A percentile compares a stretch with the other conserved stretches of the same genome.
phyloP scores from a whole-genome alignment of 2,888 invertebrate genomes.

The Alitta virens region DNA sequence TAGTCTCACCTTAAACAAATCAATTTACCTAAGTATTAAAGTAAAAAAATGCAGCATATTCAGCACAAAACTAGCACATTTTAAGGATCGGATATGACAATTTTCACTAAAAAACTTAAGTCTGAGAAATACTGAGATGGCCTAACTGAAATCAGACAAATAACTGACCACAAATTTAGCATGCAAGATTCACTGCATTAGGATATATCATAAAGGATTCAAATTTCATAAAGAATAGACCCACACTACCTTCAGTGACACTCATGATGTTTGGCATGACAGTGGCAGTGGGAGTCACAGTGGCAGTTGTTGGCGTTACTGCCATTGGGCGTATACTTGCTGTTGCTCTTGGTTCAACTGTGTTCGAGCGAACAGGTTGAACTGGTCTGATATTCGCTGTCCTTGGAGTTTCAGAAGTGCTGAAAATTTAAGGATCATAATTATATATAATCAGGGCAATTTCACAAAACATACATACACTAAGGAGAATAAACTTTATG shows the following conservation, averaged over 20 bases:
- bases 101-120: not conserved
- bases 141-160: too few relatives aligned
- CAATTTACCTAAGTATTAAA: too few relatives aligned
- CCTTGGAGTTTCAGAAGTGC: constrained; percentile 62
- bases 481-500: too few relatives aligned
- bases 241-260: constrained; percentile 7
- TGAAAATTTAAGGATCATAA: too few relatives aligned
- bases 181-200: too few relatives aligned
- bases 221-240: not conserved
- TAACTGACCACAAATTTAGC: too few relatives aligned
- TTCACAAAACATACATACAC: too few relatives aligned
- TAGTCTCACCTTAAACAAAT: not conserved
- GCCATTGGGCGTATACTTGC: constrained; percentile 92
- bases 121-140: too few relatives aligned
- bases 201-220: not conserved
- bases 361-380: constrained; percentile 40
- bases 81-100: too few relatives aligned
- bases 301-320: constrained; percentile 57
- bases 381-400: constrained; percentile 89
- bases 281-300: constrained; percentile 50
- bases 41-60: too few relatives aligned
- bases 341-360: constrained; percentile 68
- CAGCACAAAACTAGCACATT: too few relatives aligned
- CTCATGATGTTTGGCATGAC: constrained; percentile 49
- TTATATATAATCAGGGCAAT: too few relatives aligned